Percentiles rank a stretch among this genome's conserved stretches.
Conservation (phyloP, 2,888 invertebrate genomes). For the Imbricaverruca yamaguchii region DNA sequence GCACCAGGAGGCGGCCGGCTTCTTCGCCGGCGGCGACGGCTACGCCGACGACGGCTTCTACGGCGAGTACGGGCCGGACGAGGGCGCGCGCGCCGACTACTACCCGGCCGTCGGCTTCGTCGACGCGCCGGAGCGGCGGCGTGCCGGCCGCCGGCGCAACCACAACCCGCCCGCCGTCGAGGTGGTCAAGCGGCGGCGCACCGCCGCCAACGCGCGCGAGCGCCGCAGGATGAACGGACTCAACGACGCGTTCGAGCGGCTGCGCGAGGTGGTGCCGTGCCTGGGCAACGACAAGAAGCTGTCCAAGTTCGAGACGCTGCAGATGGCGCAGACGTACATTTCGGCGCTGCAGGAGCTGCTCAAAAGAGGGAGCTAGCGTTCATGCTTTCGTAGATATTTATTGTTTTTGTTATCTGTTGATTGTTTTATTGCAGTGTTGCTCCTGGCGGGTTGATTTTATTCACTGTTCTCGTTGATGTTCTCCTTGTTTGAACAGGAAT, state of each 20-base stretch:
- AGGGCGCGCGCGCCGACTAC: no score
- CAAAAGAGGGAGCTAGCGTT: slow-evolving; percentile 25
- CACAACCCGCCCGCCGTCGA: slow-evolving; percentile 33
- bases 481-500: no score
- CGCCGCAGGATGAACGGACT: slow-evolving; percentile 66
- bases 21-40: no score
- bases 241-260: slow-evolving; percentile 64
- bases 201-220: slow-evolving; percentile 54
- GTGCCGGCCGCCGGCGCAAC: slow-evolving; percentile 27
- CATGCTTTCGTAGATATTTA: no score
- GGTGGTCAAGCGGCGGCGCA: slow-evolving; percentile 39
- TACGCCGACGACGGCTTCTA: no score
- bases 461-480: no score
- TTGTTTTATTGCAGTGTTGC: no score
- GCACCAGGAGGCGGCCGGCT: no score
- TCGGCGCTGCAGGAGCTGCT: slow-evolving; percentile 59
- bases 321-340: slow-evolving; percentile 72
- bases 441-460: no score
- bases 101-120: no score
- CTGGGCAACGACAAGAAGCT: slow-evolving; percentile 61
- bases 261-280: slow-evolving; percentile 63
- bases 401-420: no score
- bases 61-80: no score
- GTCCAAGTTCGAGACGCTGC: slow-evolving; percentile 67
- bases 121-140: slow-evolving; percentile 17